Base-by-base conservation (phyloP, 1,140 invertebrate species). In the Anoplolepis gracilipes region DNA sequence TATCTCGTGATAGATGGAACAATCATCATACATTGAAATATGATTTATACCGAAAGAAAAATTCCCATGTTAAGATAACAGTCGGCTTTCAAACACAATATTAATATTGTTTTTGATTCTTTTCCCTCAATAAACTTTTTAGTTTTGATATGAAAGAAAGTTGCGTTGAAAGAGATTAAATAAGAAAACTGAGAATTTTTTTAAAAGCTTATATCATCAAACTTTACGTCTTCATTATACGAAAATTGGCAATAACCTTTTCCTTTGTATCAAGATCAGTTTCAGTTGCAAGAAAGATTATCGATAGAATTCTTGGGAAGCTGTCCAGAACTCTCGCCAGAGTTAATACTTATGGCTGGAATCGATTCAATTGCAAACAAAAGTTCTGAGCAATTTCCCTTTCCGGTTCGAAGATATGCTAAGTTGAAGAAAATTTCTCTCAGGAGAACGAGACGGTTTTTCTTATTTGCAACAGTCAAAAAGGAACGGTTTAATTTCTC, bases 351-450 rank as follows among this genome's bases (percentile, higher is more conserved):
- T 46, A 82, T 28, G 64, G 46, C 30, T 25, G 42, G 33, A 70
- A 33, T 46, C 57, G 78, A 82, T 72, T 82, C 78, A 69, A 81
- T 82, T 53, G 78, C 67, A 59, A 61, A 67, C 62, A 79, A 73
- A 82, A 82, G 78, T 82, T 82, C 67, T 25, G 67, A 73, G 28
- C 53, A 59, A 82, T 82, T 82, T 72, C 36, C 67, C 42, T 73
- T 82, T 72, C 67, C 55, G 36, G 36, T 59, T 42, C 78, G 53
- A 30, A 36, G 59, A 73, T 82, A 73, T 69, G 59, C 59, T 55
- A 69, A 69, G 46, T 59, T 11, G 25, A 42, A 25, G 78, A 28
- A 4, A 33, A 69, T 25, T 49, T 62, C 28, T 79, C 65, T 65
- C 30, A 13, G 22, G 46, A 19, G 5, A 67, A 69, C 30, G 25